Conservation (phyloP, 1,140 invertebrate species). For the Chrysopa pallens region DNA sequence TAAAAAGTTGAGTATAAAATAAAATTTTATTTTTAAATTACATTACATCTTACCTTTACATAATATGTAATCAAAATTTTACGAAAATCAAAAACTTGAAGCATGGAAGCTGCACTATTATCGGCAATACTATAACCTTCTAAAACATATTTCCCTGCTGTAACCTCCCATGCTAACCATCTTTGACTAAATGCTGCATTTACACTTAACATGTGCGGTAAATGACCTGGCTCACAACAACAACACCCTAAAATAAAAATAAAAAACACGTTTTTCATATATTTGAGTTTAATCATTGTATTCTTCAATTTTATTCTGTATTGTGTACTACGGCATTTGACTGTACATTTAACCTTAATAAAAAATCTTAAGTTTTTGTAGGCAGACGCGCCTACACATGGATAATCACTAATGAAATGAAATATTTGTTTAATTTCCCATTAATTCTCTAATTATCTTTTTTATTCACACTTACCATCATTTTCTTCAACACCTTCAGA, state of each 20-base stretch:
- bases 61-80: constrained; percentile 96
- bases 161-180: constrained; percentile 96
- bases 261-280: too few species aligned
- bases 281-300: too few species aligned
- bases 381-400: too few species aligned
- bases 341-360: too few species aligned
- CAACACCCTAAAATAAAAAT: constrained; percentile 38
- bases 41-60: constrained; percentile 53
- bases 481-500: constrained; percentile 93
- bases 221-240: constrained; percentile 82
- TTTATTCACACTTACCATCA: constrained; percentile 37
- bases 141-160: constrained; percentile 84
- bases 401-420: too few species aligned
- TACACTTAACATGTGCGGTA: constrained; percentile 74
- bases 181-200: constrained; percentile 95
- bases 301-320: too few species aligned
- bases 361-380: too few species aligned
- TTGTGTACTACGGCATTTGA: too few species aligned
- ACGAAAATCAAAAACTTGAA: constrained; percentile 93
- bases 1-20: background rate
- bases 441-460: too few species aligned
- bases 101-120: constrained; percentile 89
- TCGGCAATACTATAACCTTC: constrained; percentile 97
- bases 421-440: too few species aligned
- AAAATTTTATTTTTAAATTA: too few species aligned